Evolutionary conservation across 2,113 vertebrate genomes (phyloP).

Genomic region (Pseudolaguvia tuberculata): DNA sequence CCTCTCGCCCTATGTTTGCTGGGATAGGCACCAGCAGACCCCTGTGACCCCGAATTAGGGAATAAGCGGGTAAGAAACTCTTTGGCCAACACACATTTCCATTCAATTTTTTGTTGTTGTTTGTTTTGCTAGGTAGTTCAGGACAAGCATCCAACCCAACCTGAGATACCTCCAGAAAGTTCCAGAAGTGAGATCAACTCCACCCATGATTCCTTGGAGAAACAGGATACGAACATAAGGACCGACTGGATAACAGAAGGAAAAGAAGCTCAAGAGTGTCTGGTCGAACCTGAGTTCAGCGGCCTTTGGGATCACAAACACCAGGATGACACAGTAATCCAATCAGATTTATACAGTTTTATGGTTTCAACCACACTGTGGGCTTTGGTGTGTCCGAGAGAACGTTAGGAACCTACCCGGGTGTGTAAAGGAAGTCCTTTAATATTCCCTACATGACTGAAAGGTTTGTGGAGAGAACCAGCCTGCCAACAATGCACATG

Average conservation of each 20-base stretch:
- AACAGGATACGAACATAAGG: slow-evolving; percentile 35
- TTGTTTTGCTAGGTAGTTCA: neutral
- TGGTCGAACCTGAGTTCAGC: slow-evolving; percentile 76
- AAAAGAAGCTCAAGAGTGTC: slow-evolving; percentile 46
- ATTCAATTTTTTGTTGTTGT: neutral
- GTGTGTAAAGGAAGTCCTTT: too few relatives aligned
- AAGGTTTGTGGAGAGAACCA: too few relatives aligned
- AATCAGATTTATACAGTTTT: neutral
- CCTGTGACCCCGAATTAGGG: too few relatives aligned
- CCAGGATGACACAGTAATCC: slow-evolving; percentile 18
- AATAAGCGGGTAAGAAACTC: too few relatives aligned
- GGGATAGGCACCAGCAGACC: too few relatives aligned
- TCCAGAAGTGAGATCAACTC: slow-evolving; percentile 50
- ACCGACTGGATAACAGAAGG: slow-evolving; percentile 34
- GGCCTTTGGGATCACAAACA: slow-evolving; percentile 73
- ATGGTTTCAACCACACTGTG: too few relatives aligned
- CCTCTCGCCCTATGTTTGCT: too few relatives aligned
- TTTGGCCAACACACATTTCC: too few relatives aligned
- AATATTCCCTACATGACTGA: too few relatives aligned
- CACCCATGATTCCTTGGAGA: slow-evolving; percentile 46
- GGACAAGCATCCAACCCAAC: neutral
- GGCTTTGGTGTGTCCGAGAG: too few relatives aligned
- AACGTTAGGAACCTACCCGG: too few relatives aligned
- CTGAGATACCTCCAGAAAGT: slow-evolving; percentile 15
- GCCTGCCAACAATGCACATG: too few relatives aligned